Conservation (phyloP, 2,888 invertebrate species). For the Mellilla xanthometata region DNA sequence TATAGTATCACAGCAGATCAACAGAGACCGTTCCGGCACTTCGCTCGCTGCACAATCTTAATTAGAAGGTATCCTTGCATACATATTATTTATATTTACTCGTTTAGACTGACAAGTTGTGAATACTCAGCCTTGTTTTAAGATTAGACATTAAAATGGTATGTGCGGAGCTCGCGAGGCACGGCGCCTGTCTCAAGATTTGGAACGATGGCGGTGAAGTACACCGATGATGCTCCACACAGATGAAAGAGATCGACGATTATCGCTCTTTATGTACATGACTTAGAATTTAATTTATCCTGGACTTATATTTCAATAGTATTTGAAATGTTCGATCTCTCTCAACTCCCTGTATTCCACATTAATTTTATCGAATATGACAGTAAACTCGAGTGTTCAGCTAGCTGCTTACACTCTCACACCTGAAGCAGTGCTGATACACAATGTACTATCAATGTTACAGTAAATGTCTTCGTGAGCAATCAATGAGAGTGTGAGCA, state of each 20-base stretch:
- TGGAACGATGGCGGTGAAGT: slow-evolving; percentile 39
- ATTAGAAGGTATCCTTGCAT: slow-evolving; percentile 13
- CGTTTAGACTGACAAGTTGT: too few relatives aligned
- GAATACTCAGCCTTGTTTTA: slow-evolving; percentile 25
- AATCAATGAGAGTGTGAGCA: too few relatives aligned
- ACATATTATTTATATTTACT: background rate
- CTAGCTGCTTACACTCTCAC: slow-evolving; percentile 50
- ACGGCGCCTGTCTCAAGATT: slow-evolving; percentile 34
- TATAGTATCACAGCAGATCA: slow-evolving; percentile 80
- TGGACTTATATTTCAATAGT: background rate
- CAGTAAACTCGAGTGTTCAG: slow-evolving; percentile 24
- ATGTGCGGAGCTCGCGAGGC: slow-evolving; percentile 38
- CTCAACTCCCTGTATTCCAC: slow-evolving; percentile 23
- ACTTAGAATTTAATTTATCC: background rate
- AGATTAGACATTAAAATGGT: slow-evolving; percentile 36
- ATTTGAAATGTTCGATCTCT: slow-evolving; percentile 24
- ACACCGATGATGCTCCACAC: slow-evolving; percentile 26
- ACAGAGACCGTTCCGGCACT: slow-evolving; percentile 60
- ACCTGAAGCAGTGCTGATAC: slow-evolving; percentile 16
- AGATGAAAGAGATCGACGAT: slow-evolving; percentile 32
- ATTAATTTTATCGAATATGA: slow-evolving; percentile 24
- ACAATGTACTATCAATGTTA: slow-evolving; percentile 9
- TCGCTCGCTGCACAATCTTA: slow-evolving; percentile 37
- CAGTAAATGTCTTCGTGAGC: too few relatives aligned
- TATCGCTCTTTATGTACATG: background rate